A percentile compares a stretch with the other conserved stretches of the same genome.
Conservation (phyloP, 2,113 vertebrate species). For the Pongo pygmaeus region DNA sequence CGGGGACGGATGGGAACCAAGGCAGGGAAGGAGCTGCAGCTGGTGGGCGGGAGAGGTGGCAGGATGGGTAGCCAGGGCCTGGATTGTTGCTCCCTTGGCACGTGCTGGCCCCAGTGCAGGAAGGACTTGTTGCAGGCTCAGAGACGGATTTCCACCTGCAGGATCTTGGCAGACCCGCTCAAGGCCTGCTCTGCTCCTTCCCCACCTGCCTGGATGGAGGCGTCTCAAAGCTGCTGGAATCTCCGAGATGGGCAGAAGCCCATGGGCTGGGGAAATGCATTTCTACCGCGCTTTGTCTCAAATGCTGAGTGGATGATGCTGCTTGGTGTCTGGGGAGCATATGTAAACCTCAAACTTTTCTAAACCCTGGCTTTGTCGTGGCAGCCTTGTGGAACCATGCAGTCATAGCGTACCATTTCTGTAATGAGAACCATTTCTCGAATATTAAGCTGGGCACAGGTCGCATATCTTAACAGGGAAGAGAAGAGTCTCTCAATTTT, state of each 20-base stretch:
- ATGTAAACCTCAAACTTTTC: neutral
- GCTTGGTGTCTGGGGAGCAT: rapidly evolving
- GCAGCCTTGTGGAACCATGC: rapidly evolving
- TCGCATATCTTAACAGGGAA: rapidly evolving
- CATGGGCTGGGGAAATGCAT: rapidly evolving
- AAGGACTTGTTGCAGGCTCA: rapidly evolving
- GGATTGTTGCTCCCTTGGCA: rapidly evolving
- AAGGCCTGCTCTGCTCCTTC: neutral
- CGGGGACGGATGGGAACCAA: rapidly evolving
- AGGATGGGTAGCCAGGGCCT: rapidly evolving
- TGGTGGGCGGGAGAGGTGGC: rapidly evolving
- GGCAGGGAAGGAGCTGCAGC: rapidly evolving
- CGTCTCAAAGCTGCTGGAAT: rapidly evolving
- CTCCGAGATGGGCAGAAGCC: too few relatives aligned
- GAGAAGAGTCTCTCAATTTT: neutral
- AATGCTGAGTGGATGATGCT: rapidly evolving
- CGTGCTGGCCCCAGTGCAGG: neutral
- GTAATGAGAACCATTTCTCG: neutral
- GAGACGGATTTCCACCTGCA: too few relatives aligned
- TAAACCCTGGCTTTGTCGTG: neutral
- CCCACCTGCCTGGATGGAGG: rapidly evolving
- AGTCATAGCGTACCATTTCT: rapidly evolving
- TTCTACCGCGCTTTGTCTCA: rapidly evolving
- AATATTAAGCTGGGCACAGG: neutral
- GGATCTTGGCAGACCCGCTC: rapidly evolving